A percentile compares a stretch with the other conserved stretches of the same genome.
Evolutionary conservation across 2,113 vertebrate genomes (phyloP).

Genomic region (Hystrix brachyura): DNA sequence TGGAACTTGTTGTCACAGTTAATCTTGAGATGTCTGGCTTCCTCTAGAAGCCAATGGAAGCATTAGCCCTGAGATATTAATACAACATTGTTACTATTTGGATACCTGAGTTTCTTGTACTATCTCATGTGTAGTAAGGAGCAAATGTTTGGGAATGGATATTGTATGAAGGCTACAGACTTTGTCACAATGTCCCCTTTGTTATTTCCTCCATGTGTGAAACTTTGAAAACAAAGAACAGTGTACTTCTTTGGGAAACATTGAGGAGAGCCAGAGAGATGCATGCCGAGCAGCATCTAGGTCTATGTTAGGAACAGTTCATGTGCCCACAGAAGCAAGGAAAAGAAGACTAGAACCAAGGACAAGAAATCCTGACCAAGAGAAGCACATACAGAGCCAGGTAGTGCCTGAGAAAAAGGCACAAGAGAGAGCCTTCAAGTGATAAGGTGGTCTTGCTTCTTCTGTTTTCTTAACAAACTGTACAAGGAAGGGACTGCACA

Average conservation of each 20-base stretch:
- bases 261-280: background rate
- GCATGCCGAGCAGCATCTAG: background rate
- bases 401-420: background rate
- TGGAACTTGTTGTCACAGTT: slow-evolving; percentile 95
- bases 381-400: background rate
- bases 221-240: background rate
- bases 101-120: background rate
- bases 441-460: background rate
- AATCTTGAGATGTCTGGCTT: slow-evolving; percentile 90
- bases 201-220: background rate
- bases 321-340: background rate
- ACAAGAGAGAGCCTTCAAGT: background rate
- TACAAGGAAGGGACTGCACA: background rate
- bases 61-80: background rate
- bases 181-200: background rate
- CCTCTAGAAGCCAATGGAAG: slow-evolving; percentile 83
- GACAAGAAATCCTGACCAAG: background rate
- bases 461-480: background rate
- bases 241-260: background rate
- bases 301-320: background rate
- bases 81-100: background rate
- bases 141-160: background rate
- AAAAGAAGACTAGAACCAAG: background rate
- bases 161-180: background rate
- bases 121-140: background rate